phyloP scores from a whole-genome alignment of 2,888 invertebrate species.

The Branchipolynoe longqiensis region DNA sequence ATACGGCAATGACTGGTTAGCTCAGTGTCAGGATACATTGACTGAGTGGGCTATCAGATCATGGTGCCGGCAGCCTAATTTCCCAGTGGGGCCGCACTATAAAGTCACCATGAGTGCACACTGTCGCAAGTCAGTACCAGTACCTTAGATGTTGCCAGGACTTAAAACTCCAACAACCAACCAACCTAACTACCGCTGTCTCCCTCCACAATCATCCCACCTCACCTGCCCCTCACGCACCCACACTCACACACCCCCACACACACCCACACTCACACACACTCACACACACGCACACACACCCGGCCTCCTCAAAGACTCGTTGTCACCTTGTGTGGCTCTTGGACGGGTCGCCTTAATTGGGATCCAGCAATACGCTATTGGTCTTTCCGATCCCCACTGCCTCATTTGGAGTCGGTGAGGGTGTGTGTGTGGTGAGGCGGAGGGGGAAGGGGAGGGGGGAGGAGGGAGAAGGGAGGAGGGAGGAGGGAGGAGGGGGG shows the following conservation, averaged over 20 bases:
- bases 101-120: no score
- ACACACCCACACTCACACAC: neutral
- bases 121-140: no score
- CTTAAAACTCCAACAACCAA: no score
- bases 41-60: no score
- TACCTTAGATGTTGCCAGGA: no score
- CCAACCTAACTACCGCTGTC: no score
- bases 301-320: constrained; percentile 3
- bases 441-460: neutral
- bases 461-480: neutral
- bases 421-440: neutral
- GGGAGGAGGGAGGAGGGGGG: neutral
- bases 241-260: no score
- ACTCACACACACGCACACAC: neutral
- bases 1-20: no score
- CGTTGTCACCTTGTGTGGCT: neutral
- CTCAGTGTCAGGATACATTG: no score
- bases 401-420: constrained; percentile 16
- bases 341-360: constrained; percentile 30
- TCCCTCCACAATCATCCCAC: neutral
- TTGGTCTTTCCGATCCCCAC: constrained; percentile 32
- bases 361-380: constrained; percentile 42
- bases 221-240: no score
- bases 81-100: no score
- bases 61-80: no score